Evolutionary conservation across 2,797 vertebrate genomes (phyloP).

Genomic region (Oceanodroma leucorhoa): DNA sequence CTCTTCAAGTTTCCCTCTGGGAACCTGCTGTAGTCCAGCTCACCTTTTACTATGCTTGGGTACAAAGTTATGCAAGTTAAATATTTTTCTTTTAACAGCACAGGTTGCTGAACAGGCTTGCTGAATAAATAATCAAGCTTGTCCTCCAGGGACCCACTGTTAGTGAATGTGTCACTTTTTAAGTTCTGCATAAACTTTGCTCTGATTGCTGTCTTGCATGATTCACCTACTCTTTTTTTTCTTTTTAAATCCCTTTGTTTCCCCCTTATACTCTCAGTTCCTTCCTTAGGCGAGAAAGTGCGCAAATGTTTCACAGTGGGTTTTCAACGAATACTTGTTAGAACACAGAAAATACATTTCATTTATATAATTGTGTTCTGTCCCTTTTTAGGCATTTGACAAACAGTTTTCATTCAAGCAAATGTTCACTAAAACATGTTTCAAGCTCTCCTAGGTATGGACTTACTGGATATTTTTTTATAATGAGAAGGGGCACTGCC

Average conservation of each 20-base stretch:
- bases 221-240: neutral
- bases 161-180: neutral
- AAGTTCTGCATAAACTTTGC: neutral
- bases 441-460: neutral
- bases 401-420: neutral
- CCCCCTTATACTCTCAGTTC: neutral
- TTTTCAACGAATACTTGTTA: neutral
- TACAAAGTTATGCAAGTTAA: neutral
- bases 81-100: neutral
- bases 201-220: neutral
- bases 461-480: neutral
- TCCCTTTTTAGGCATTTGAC: neutral
- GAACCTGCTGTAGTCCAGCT: neutral
- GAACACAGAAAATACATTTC: neutral
- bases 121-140: slow-evolving; percentile 27
- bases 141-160: neutral
- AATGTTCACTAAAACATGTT: neutral
- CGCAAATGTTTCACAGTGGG: neutral
- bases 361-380: neutral
- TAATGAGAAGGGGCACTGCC: neutral
- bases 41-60: neutral
- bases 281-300: neutral
- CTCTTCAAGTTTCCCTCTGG: neutral
- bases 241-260: neutral
- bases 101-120: neutral